Evolutionary conservation across 2,113 vertebrate species (phyloP), one percentile per base, ranked within the genome.

Genomic region (Malurus alboscapulatus): DNA sequence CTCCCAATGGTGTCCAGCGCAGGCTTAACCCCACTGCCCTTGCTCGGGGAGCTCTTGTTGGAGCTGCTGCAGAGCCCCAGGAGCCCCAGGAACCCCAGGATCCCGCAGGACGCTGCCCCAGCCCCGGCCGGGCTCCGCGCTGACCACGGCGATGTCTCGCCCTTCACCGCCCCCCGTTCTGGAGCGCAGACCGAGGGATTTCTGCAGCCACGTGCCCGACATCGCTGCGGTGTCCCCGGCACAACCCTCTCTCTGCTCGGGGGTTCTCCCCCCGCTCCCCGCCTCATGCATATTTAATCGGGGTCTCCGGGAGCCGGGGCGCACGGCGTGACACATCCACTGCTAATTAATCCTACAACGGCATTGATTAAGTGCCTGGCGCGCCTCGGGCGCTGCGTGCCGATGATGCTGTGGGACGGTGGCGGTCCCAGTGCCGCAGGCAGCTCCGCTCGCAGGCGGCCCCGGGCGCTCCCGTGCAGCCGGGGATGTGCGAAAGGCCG

Each of bases 211-310:
- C 7, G 21, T 47, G 74, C 81, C 48, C 53, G 44, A 1, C 3
- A 0, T 7, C 26, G 29, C 68, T 6, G 48, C 6, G 24, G 0
- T 20, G 53, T 45, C 40, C 78, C 58, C 4, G 72, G 0, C 26
- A 0, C 53, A 9, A 42, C 68, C n/a, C 10, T 8, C 25, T 16
- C 2, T 0, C 51, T 2, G n/a, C 65, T 47, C 85, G 1, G 55
- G 77, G 75, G 77, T 68, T 24, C 53, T 26, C 42, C 55, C 55
- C 1, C 12, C 11, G 4, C 17, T 29, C 65, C 4, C 3, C 0
- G 18, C 0, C 83, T 63, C 76, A 14, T 8, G 53, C 50, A 15
- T 38, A 2, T 84, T 89, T 36, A 51, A 67, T 25, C 14, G 9
- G 10, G 47, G n/a, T 20, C 34, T 76, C 30, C 7, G 1, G 90